phyloP scores from a whole-genome alignment of 2,888 invertebrate species.

The Drosophila conformis region DNA sequence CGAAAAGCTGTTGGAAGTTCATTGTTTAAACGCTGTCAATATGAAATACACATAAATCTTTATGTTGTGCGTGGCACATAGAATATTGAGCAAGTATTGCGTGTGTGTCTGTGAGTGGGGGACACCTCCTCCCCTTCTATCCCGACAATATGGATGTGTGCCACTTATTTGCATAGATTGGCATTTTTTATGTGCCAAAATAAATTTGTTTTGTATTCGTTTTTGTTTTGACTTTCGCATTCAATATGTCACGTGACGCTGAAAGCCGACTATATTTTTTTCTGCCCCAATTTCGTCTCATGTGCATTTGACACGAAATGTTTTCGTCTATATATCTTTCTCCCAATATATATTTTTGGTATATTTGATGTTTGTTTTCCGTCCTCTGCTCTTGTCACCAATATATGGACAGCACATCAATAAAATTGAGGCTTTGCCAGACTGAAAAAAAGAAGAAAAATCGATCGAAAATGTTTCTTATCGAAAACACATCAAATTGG shows the following conservation, averaged over 20 bases:
- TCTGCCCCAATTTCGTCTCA: slow-evolving; percentile 44
- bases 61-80: slow-evolving; percentile 21
- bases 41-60: slow-evolving; percentile 69
- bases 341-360: not conserved
- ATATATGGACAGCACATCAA: slow-evolving; percentile 66
- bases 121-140: not conserved
- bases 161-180: slow-evolving; percentile 79
- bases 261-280: slow-evolving; percentile 49
- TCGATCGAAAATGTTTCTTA: slow-evolving; percentile 21
- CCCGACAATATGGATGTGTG: slow-evolving; percentile 57
- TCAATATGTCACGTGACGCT: slow-evolving; percentile 72
- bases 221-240: slow-evolving; percentile 18
- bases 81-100: slow-evolving; percentile 11
- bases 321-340: slow-evolving; percentile 13
- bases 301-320: slow-evolving; percentile 68
- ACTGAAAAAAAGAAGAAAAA: not conserved
- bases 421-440: slow-evolving; percentile 46
- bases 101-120: not conserved
- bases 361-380: slow-evolving; percentile 24
- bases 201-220: slow-evolving; percentile 45
- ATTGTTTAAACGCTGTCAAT: slow-evolving; percentile 76
- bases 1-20: slow-evolving; percentile 49
- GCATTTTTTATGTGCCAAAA: slow-evolving; percentile 63
- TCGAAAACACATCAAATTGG: slow-evolving; percentile 46
- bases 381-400: slow-evolving; percentile 43